Percentiles rank a stretch among this genome's conserved stretches.
phyloP scores from a whole-genome alignment of 2,797 vertebrate species.

The Ctenosaura bakeri region DNA sequence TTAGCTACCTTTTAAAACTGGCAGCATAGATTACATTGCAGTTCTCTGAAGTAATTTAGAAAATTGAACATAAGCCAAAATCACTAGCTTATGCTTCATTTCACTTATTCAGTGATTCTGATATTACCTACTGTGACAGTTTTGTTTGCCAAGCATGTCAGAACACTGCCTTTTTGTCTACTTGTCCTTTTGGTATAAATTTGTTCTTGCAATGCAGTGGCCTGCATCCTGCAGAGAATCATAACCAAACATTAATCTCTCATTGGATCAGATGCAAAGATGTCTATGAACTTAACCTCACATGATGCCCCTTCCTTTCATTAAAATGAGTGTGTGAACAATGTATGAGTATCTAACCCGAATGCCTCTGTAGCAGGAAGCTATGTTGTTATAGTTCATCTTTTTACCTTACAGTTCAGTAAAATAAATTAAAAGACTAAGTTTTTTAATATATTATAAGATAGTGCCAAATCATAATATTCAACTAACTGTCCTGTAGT shows the following conservation, averaged over 20 bases:
- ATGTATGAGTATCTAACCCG: constrained; percentile 14
- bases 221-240: not conserved
- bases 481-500: not conserved
- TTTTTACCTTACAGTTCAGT: constrained; percentile 23
- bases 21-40: not conserved
- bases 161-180: constrained; percentile 42
- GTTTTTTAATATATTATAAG: constrained; percentile 9
- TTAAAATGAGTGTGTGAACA: constrained; percentile 6
- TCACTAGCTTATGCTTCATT: not conserved
- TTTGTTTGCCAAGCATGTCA: constrained; percentile 40
- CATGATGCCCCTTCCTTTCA: not conserved
- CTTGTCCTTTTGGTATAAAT: constrained; percentile 35
- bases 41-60: constrained; percentile 10
- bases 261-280: not conserved
- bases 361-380: not conserved
- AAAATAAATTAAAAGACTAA: not conserved
- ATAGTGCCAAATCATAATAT: not conserved
- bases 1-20: not conserved
- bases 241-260: constrained; percentile 17
- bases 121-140: constrained; percentile 28
- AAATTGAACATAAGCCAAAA: constrained; percentile 5
- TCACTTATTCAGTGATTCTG: constrained; percentile 30
- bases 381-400: not conserved
- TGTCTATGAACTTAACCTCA: constrained; percentile 20
- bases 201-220: constrained; percentile 31